Evolutionary conservation across 2,797 vertebrate species (phyloP).

Genomic region (Phaenicophaeus curvirostris): DNA sequence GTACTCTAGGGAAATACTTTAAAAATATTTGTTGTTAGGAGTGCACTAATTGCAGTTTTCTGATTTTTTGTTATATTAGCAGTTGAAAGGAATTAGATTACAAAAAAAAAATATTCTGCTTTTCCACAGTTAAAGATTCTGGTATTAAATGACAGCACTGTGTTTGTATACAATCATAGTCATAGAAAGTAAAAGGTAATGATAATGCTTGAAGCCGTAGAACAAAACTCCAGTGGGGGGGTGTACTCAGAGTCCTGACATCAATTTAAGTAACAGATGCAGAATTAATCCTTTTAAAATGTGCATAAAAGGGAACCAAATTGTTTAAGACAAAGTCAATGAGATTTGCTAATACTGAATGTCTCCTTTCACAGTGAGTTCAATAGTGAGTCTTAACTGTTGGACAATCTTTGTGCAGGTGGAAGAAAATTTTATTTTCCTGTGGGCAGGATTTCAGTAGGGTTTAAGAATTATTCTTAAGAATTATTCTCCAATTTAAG

Average conservation of each 20-base stretch:
- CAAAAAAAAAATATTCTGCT: neutral
- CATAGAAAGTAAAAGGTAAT: neutral
- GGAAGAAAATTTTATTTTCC: neutral
- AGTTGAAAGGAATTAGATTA: neutral
- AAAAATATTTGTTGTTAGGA: neutral
- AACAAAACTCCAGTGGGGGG: neutral
- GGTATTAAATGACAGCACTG: neutral
- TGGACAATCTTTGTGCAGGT: neutral
- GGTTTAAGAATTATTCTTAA: too few species aligned
- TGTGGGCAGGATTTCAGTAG: neutral
- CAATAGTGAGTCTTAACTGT: neutral
- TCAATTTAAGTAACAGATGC: neutral
- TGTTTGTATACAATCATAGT: neutral
- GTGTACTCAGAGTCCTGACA: neutral
- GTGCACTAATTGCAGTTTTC: neutral
- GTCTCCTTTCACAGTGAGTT: neutral
- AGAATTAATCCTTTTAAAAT: neutral
- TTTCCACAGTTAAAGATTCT: neutral
- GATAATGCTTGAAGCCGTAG: neutral
- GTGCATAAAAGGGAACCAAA: neutral
- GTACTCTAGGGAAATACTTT: neutral
- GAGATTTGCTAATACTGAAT: neutral
- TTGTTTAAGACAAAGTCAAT: fast-evolving
- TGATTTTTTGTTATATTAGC: neutral
- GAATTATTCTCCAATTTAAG: neutral